Evolutionary conservation across 2,888 invertebrate genomes (phyloP), one percentile per base, ranked within the genome.

Genomic region (Tuberolachnus salignus): DNA sequence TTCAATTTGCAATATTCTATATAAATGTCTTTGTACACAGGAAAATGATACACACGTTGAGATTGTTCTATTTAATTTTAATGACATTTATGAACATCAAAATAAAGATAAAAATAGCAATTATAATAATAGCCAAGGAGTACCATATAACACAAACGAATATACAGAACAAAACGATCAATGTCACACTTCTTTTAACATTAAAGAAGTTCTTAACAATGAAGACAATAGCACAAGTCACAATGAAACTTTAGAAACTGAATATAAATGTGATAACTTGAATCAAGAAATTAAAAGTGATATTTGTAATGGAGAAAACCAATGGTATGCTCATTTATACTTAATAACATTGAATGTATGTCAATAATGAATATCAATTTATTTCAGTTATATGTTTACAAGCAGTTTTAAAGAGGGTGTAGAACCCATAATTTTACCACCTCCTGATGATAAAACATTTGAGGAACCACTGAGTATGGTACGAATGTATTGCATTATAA

Each of bases 321-420:
- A 78, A 59, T 78, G 67, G 67, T 78, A 78, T 16, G 10, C 14
- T 23, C 34, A 57, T 42, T 34, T 64, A 34, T 42, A 44, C 3
- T 26, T n/a, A 14, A 42, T 10, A 21, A 13, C 51, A 21, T 11
- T 49, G n/a, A 26, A n/a, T 34, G 51, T 34, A 1, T 26, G 19
- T 21, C 1, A 53, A 34, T 21, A 69, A 8, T 23, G 11, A 51
- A 53, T 4, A 8, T n/a, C 13, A 21, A n/a, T 26, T 14, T 55
- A 26, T 55, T 9, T 26, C n/a, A n/a, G 67, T 78, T 78, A 69
- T 42, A 59, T 78, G 51, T 69, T 67, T 59, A 53, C 78, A 51
- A 78, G 49, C 14, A 69, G 59, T 59, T 69, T 59, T 49, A 59
- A 51, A 44, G 51, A 69, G 42, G 57, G 16, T 1, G 16, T 0